Base-by-base conservation (phyloP, 2,113 vertebrate genomes). In the Tupaia chinensis region DNA sequence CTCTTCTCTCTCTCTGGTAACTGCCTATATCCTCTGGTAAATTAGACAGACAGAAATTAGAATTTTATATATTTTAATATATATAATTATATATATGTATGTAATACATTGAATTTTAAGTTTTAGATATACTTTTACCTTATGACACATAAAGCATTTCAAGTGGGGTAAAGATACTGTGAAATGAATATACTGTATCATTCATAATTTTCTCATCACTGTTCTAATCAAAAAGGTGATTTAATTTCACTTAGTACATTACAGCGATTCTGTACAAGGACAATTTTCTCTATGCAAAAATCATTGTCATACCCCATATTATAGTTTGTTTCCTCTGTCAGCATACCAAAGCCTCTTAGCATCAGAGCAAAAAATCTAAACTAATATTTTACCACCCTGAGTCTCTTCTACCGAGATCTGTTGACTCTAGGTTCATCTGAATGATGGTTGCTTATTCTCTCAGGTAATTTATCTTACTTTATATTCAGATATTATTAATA, bases 91-190 rank as follows among this genome's bases (percentile, higher is more conserved):
- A 44, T 44, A 44, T 44, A 44, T 44, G 44, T 44, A 44, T 44
- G 5, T 44, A 44, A 44, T 44, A 44, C 44, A 44, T 44, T 4
- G 44, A 44, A 44, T 44, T 44, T 44, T 44, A 44, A 44, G 44
- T 44, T 44, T 44, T 44, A 44, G 44, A 44, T 44, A 44, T 44
- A 44, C 3, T 44, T 44, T 44, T n/a, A 72, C 76, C 65, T 85
- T 58, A 10, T 76, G 58, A 53, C 6, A 65, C 32, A 77, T 15
- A 96, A 86, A 77, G 34, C 34, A 78, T 68, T 61, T 84, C 81
- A 54, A 91, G 8, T 53, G 27, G 54, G 5, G 6, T 29, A 6
- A 91, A 81, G 13, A 68, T 73, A 81, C 9, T 70, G 1, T 58
- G 58, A 91, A 88, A 54, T 85, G n/a, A 86, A 73, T 2, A 73